These are phyloP conservation scores for Argentina silus DNA, from an alignment of 2,797 vertebrate genomes.

Conservation along the genomic window DNA sequence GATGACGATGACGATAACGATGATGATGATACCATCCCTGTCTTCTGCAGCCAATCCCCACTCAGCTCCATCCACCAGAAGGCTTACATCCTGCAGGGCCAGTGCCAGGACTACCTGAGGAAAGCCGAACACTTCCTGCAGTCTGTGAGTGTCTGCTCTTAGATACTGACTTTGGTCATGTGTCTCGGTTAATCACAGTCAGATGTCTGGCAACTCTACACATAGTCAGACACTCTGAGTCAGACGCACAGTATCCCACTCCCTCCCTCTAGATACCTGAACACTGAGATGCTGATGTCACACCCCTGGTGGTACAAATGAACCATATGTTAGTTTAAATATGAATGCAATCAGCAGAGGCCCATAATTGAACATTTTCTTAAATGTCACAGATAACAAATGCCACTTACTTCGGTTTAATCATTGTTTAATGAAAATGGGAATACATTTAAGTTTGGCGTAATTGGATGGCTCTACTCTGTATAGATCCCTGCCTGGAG, in stretches of 20 bases:
- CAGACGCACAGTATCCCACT: neutral
- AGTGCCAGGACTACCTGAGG: slow-evolving; percentile 72
- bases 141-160: slow-evolving; percentile 63
- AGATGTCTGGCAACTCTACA: neutral
- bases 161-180: neutral
- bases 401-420: too few species aligned
- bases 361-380: neutral
- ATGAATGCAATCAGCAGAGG: neutral
- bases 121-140: slow-evolving; percentile 65
- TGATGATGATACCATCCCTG: slow-evolving; percentile 27
- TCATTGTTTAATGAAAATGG: too few species aligned
- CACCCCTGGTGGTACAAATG: neutral
- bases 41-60: slow-evolving; percentile 35
- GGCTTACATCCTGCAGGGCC: slow-evolving; percentile 54
- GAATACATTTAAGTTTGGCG: too few species aligned
- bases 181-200: neutral
- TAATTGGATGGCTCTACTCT: too few species aligned
- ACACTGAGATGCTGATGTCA: neutral
- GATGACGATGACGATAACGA: neutral
- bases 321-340: neutral
- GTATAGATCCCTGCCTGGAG: too few species aligned
- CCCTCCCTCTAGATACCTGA: neutral
- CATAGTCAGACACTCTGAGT: neutral
- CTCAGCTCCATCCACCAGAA: slow-evolving; percentile 57
- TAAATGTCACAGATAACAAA: neutral